A percentile compares a stretch with the other conserved stretches of the same genome.
These are phyloP conservation scores for Echinops telfairi DNA, from an alignment of 2,113 vertebrate species.

Conservation along the genomic window DNA sequence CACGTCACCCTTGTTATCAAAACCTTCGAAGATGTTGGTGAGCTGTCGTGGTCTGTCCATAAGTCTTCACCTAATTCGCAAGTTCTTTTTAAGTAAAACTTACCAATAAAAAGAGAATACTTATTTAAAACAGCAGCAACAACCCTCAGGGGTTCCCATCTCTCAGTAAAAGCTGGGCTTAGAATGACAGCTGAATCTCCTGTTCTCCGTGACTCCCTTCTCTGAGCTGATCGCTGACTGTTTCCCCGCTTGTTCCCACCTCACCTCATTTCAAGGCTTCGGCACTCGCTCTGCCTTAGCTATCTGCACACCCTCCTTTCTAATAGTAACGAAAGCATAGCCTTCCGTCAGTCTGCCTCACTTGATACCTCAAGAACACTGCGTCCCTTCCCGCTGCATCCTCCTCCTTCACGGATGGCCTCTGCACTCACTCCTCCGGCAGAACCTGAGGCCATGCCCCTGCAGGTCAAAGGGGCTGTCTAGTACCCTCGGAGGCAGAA, in stretches of 20 bases:
- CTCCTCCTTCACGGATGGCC: not conserved
- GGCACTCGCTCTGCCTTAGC: not conserved
- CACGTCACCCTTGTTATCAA: not conserved
- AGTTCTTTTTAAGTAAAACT: too few relatives aligned
- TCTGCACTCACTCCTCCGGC: not conserved
- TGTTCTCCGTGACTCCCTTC: not conserved
- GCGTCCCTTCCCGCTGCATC: not conserved
- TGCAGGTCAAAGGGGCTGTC: too few relatives aligned
- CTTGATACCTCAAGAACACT: not conserved
- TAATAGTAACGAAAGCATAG: too few relatives aligned
- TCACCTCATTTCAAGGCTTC: not conserved
- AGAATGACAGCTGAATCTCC: not conserved
- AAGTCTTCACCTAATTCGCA: too few relatives aligned
- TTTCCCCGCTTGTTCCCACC: not conserved
- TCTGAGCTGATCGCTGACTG: not conserved
- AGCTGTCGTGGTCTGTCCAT: too few relatives aligned
- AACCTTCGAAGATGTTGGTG: not conserved
- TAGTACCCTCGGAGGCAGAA: not conserved
- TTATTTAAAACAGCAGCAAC: too few relatives aligned
- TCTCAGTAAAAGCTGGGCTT: conserved; percentile 3
- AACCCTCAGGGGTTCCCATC: not conserved
- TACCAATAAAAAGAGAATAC: too few relatives aligned
- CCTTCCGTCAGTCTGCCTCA: too few relatives aligned
- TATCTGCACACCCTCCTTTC: too few relatives aligned
- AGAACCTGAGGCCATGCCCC: not conserved